Evolutionary conservation across 2,797 vertebrate genomes (phyloP).

Genomic region (Mycteria americana): DNA sequence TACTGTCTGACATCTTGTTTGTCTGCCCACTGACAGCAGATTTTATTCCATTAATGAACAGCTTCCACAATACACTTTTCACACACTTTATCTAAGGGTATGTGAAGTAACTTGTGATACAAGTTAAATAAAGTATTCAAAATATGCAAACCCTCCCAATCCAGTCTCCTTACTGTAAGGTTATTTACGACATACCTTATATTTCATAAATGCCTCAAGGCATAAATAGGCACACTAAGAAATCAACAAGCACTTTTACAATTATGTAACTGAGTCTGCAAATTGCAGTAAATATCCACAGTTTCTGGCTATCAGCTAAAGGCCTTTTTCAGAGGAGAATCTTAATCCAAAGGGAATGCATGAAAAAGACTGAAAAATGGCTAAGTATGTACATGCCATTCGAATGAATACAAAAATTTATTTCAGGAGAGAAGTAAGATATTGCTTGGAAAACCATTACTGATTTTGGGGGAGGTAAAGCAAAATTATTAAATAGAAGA

Average conservation of each 20-base stretch:
- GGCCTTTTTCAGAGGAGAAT: not conserved
- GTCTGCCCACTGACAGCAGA: not conserved
- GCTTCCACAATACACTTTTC: not conserved
- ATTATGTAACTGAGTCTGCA: conserved; percentile 11
- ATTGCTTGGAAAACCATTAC: not conserved
- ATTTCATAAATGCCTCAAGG: not conserved
- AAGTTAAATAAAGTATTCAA: not conserved
- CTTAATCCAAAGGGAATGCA: not conserved
- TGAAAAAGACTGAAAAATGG: not conserved
- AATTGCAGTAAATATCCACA: not conserved
- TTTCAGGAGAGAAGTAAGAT: not conserved
- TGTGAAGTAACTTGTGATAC: not conserved
- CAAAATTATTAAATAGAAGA: not conserved
- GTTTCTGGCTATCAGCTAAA: not conserved
- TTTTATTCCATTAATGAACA: not conserved
- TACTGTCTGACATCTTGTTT: not conserved
- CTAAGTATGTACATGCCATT: not conserved
- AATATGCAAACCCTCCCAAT: not conserved
- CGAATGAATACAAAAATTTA: not conserved
- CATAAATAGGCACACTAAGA: not conserved
- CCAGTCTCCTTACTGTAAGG: not conserved
- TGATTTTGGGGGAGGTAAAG: not conserved
- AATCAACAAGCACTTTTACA: conserved; percentile 1
- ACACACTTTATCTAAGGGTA: not conserved
- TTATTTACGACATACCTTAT: not conserved